Percentiles rank a stretch among this genome's conserved stretches.
These are phyloP conservation scores for Connochaetes taurinus DNA, from an alignment of 2,113 vertebrate species.

Conservation along the genomic window DNA sequence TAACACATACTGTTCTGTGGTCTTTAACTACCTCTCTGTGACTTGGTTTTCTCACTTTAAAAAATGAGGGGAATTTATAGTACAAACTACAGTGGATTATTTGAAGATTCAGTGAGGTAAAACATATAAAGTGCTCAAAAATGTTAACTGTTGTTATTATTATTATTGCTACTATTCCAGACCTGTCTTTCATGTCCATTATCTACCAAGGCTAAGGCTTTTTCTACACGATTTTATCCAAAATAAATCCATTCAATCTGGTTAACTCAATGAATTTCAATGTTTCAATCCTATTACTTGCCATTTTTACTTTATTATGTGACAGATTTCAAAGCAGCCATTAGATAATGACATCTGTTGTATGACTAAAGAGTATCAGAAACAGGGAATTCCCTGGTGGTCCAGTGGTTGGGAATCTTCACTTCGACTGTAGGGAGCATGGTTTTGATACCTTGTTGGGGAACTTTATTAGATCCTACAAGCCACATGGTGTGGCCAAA, in stretches of 20 bases:
- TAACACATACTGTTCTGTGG: neutral
- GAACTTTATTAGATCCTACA: neutral
- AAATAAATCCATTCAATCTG: neutral
- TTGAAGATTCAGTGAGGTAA: constrained; percentile 11
- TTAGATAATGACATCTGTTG: neutral
- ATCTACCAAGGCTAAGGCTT: neutral
- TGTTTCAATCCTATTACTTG: neutral
- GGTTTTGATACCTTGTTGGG: neutral
- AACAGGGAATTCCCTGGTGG: neutral
- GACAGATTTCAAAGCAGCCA: constrained; percentile 14
- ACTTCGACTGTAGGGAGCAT: neutral
- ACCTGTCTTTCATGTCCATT: neutral
- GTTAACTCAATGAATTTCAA: neutral
- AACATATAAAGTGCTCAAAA: neutral
- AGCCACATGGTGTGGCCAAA: neutral
- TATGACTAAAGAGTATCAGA: neutral
- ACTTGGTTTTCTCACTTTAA: neutral
- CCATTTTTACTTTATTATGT: constrained; percentile 31
- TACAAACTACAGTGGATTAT: neutral
- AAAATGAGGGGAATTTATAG: neutral
- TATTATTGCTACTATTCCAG: neutral
- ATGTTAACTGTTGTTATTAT: neutral
- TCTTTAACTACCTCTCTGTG: neutral
- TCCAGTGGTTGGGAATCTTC: neutral
- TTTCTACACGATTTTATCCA: neutral